phyloP scores from a whole-genome alignment of 1,140 invertebrate species.

The Aphis craccivora region DNA sequence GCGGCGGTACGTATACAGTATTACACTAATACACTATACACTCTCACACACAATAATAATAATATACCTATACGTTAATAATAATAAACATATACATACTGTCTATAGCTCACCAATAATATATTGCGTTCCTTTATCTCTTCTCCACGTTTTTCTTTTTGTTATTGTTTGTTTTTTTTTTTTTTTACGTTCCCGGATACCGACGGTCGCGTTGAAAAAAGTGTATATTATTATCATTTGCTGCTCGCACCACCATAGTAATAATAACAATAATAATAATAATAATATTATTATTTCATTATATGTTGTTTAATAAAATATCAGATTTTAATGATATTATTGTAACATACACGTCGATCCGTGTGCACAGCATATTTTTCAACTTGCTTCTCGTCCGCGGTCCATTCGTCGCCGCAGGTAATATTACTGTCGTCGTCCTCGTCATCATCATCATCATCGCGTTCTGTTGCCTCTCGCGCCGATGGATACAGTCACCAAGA shows the following conservation, averaged over 20 bases:
- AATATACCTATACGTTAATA: no score
- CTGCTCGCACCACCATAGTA: neutral
- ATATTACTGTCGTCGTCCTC: neutral
- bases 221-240: no score
- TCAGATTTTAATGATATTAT: slow-evolving; percentile 17
- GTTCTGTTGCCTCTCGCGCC: neutral
- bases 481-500: neutral
- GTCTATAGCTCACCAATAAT: neutral
- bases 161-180: neutral
- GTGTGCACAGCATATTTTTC: neutral
- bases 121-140: slow-evolving; percentile 39
- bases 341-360: neutral
- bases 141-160: slow-evolving; percentile 43
- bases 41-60: neutral
- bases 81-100: neutral
- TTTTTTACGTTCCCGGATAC: neutral
- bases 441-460: no score
- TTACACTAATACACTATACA: no score
- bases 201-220: neutral
- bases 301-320: neutral
- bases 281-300: neutral
- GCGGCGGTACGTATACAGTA: slow-evolving; percentile 9
- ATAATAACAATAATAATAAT: neutral
- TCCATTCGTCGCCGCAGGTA: neutral
- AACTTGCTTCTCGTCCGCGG: neutral